Conservation (phyloP, 2,797 vertebrate genomes). For the Dromococcyx pavoninus region DNA sequence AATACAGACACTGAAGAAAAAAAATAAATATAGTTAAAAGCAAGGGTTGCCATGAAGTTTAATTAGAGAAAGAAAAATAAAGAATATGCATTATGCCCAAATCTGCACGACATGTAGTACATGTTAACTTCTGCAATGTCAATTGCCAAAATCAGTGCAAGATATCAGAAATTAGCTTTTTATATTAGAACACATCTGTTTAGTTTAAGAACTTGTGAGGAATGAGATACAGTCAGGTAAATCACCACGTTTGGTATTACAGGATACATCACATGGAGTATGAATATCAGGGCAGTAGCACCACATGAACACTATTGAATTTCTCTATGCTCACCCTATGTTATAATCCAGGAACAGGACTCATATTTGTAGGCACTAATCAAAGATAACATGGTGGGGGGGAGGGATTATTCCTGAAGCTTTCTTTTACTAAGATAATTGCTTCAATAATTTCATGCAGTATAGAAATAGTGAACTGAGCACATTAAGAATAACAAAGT, state of each 20-base stretch:
- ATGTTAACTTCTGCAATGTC: background rate
- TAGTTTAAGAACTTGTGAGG: background rate
- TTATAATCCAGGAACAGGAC: background rate
- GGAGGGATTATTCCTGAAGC: background rate
- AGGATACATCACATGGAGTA: background rate
- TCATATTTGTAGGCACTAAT: background rate
- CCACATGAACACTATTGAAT: background rate
- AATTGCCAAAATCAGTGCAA: background rate
- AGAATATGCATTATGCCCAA: background rate
- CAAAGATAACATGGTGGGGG: background rate
- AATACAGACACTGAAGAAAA: background rate
- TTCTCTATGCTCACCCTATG: background rate
- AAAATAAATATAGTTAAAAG: background rate
- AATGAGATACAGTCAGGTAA: background rate
- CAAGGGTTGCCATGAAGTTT: background rate
- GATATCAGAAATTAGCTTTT: background rate
- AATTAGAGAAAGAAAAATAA: background rate
- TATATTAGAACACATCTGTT: background rate
- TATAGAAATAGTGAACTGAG: constrained; percentile 31
- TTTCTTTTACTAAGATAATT: background rate
- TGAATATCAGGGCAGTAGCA: background rate
- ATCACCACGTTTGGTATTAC: background rate
- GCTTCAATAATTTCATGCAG: constrained; percentile 27
- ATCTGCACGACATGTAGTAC: background rate
- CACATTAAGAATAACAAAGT: constrained; percentile 43